A percentile compares a stretch with the other conserved stretches of the same genome.
phyloP scores from a whole-genome alignment of 2,888 invertebrate species.

The Uropetala carovei region DNA sequence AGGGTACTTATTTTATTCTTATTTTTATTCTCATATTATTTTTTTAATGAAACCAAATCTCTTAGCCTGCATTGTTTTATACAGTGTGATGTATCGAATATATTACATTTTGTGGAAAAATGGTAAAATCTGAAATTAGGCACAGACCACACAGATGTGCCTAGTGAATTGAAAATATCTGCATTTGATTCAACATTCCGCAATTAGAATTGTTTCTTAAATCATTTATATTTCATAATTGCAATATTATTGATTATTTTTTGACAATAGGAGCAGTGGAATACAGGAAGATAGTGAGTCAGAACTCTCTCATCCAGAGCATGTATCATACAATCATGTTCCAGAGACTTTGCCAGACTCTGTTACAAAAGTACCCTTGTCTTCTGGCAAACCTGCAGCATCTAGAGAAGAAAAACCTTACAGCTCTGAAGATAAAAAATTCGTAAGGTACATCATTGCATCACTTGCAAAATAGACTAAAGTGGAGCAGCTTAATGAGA shows the following conservation, averaged over 20 bases:
- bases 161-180: too few species aligned
- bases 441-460: slow-evolving; percentile 11
- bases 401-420: slow-evolving; percentile 67
- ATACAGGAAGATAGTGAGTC: slow-evolving; percentile 78
- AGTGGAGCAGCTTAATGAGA: too few species aligned
- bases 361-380: slow-evolving; percentile 21
- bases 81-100: not conserved
- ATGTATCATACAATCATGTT: slow-evolving; percentile 37
- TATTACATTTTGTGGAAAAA: not conserved
- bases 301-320: slow-evolving; percentile 72
- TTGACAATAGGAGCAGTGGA: slow-evolving; percentile 76
- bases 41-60: not conserved
- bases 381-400: slow-evolving; percentile 41
- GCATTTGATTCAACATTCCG: too few species aligned
- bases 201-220: too few species aligned
- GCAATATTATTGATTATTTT: not conserved
- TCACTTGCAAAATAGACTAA: too few species aligned
- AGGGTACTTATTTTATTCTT: slow-evolving; percentile 72
- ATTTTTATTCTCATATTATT: slow-evolving; percentile 64
- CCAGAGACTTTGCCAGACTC: not conserved
- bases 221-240: not conserved
- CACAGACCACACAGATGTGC: not conserved
- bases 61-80: not conserved
- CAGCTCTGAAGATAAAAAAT: slow-evolving; percentile 61
- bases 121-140: not conserved